Evolutionary conservation across 2,888 invertebrate genomes (phyloP).

Genomic region (Julus scandinavius): DNA sequence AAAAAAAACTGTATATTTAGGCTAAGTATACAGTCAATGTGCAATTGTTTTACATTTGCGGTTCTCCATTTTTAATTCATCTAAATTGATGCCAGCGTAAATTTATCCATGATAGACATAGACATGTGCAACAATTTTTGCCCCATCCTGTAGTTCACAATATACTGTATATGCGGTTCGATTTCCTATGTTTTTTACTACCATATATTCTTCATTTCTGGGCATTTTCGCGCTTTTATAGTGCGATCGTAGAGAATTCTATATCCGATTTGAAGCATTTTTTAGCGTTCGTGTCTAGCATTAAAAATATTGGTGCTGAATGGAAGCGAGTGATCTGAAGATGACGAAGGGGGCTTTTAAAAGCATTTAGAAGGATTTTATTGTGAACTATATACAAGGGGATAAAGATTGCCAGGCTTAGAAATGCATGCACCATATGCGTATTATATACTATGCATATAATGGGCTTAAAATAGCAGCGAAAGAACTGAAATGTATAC

Average conservation of each 20-base stretch:
- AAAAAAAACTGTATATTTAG: too few species aligned
- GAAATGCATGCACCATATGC: slow-evolving; percentile 46
- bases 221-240: not conserved
- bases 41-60: too few species aligned
- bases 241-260: slow-evolving; percentile 14
- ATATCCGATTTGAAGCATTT: slow-evolving; percentile 43
- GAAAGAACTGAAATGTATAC: slow-evolving; percentile 7
- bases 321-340: slow-evolving; percentile 38
- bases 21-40: too few species aligned
- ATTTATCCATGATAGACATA: too few species aligned
- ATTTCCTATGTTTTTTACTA: not conserved
- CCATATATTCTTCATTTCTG: not conserved
- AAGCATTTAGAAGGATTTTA: slow-evolving; percentile 44
- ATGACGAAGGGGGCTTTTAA: slow-evolving; percentile 43
- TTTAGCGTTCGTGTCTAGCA: slow-evolving; percentile 41
- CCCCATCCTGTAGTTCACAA: not conserved
- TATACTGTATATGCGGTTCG: not conserved
- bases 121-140: not conserved
- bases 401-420: slow-evolving; percentile 25
- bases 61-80: too few species aligned
- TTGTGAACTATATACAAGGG: slow-evolving; percentile 30
- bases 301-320: slow-evolving; percentile 38
- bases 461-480: slow-evolving; percentile 38
- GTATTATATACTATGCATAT: slow-evolving; percentile 23
- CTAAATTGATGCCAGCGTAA: too few species aligned